Percentiles rank a stretch among this genome's conserved stretches.
Evolutionary conservation across 2,797 vertebrate species (phyloP).

Genomic region (Myiotriccus ornatus): DNA sequence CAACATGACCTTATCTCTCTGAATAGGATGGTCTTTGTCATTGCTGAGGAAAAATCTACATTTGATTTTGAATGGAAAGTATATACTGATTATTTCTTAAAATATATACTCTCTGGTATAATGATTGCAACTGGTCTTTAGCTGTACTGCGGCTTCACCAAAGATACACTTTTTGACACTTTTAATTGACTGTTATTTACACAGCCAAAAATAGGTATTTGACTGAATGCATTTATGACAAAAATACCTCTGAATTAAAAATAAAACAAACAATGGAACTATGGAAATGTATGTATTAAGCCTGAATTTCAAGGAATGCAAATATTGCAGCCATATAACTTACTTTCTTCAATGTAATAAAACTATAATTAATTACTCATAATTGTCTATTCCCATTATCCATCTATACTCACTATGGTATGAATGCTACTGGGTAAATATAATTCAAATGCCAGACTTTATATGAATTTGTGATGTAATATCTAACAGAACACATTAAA

Average conservation of each 20-base stretch:
- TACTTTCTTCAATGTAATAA: not conserved
- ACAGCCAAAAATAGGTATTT: not conserved
- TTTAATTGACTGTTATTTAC: not conserved
- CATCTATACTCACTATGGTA: not conserved
- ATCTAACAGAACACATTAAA: not conserved
- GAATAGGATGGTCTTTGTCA: not conserved
- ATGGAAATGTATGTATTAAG: not conserved
- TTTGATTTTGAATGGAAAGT: slow-evolving; percentile 16
- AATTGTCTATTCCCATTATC: not conserved
- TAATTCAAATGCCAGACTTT: slow-evolving; percentile 30
- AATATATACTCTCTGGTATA: not conserved
- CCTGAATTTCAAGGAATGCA: not conserved
- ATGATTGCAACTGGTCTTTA: not conserved
- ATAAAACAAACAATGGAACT: not conserved
- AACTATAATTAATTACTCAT: not conserved
- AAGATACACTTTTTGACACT: not conserved
- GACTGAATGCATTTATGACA: not conserved
- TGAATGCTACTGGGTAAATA: not conserved
- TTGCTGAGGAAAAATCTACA: not conserved
- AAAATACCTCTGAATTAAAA: not conserved
- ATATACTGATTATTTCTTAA: not conserved
- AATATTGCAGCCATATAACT: not conserved
- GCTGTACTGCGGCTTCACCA: not conserved
- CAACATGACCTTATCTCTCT: slow-evolving; percentile 1
- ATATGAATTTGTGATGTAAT: not conserved